Base-by-base conservation (phyloP, 2,797 vertebrate species). In the Amphiprion clarkii region DNA sequence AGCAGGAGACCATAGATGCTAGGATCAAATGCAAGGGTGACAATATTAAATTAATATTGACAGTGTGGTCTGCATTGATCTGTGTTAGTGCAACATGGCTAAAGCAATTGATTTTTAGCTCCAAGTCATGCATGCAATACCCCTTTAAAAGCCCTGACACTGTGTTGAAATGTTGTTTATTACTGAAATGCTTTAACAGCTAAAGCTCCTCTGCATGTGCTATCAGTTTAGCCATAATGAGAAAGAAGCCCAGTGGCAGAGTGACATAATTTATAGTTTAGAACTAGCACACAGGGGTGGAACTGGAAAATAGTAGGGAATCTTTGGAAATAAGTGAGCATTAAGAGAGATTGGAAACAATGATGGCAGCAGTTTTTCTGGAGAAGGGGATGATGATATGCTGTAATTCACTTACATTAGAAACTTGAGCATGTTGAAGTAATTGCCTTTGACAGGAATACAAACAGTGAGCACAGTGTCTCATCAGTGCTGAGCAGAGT, bases 231-330 rank as follows among this genome's bases (percentile, higher is more conserved):
- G 33, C 66, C 71, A 77, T 74, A 77, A 79, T 86, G 65, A 83
- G 75, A 62, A 77, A 71, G 69, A 71, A 84, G 75, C 70, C 63
- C 67, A 80, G 72, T 77, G 67, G 77, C 67, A 72, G 67, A 76
- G 65, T 82, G 74, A 79, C 84, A 78, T 85, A 71, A 86, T 88
- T 82, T 79, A 83, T 81, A 66, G 76, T 85, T 87, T 23, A 69
- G 48, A 33, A 27, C 31, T 36, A 79, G 74, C 67, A 83, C 59
- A 70, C 36, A 81, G 23, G 76, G 83, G 84, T 60, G 80, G 79
- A 78, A 83, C 75, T 78, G 78, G 79, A 74, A 84, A 87, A 87
- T 72, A 64, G 52, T 59, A 79, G 76, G 60, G 72, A 76, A 70
- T 82, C 64, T 62, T 73, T 79, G 40, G 55, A 84, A 78, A 67